A percentile compares a stretch with the other conserved stretches of the same genome.
phyloP scores from a whole-genome alignment of 2,888 invertebrate species.

The Caenorhabditis macrosperma region DNA sequence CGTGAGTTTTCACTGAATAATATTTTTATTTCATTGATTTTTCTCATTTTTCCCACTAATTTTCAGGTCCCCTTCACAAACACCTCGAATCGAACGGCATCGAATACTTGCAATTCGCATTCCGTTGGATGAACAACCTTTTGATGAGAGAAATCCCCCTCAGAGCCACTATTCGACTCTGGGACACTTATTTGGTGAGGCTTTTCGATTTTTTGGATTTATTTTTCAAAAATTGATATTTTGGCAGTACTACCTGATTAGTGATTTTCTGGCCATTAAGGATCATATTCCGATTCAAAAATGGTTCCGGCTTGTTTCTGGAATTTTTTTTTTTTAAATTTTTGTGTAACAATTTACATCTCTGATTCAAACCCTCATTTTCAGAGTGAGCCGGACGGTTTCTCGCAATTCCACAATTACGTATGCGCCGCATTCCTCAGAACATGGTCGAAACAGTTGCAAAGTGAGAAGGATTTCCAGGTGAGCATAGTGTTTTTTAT shows the following conservation, averaged over 20 bases:
- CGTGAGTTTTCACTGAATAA: constrained; percentile 82
- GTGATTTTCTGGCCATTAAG: no score
- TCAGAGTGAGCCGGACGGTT: constrained; percentile 88
- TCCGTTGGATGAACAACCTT: constrained; percentile 99
- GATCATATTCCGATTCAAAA: no score
- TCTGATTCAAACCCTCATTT: no score
- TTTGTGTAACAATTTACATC: not conserved
- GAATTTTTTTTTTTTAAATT: no score
- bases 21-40: constrained; percentile 83
- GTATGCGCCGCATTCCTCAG: constrained; percentile 99
- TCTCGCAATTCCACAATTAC: constrained; percentile 97
- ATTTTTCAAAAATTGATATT: not conserved
- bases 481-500: constrained; percentile 82
- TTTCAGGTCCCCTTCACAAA: constrained; percentile 88
- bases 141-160: constrained; percentile 96
- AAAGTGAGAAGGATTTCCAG: constrained; percentile 95
- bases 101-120: constrained; percentile 98
- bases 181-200: constrained; percentile 97
- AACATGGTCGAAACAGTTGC: constrained; percentile 92
- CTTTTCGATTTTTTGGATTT: not conserved
- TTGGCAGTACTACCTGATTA: no score
- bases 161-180: constrained; percentile 94
- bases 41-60: not conserved
- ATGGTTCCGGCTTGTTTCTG: no score
- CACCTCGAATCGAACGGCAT: constrained; percentile 94